phyloP scores from a whole-genome alignment of 2,797 vertebrate species.

The Macropus fuliginosus region DNA sequence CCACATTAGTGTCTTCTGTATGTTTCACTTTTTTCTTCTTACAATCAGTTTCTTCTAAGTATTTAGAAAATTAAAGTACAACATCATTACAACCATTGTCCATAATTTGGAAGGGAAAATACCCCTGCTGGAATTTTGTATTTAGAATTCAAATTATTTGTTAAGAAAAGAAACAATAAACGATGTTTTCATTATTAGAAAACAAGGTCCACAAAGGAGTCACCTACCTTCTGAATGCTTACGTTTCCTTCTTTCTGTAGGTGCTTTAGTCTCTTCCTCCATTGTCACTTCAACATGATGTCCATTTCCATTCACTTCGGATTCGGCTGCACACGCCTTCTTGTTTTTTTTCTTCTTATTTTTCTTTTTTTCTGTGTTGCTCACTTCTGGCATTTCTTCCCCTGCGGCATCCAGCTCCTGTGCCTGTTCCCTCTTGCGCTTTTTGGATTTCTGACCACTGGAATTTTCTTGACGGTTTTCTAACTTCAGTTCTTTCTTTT shows the following conservation, averaged over 20 bases:
- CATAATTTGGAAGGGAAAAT: background rate
- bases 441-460: constrained; percentile 80
- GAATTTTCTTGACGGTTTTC: constrained; percentile 74
- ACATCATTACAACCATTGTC: background rate
- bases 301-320: constrained; percentile 44
- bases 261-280: background rate
- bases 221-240: constrained; percentile 79
- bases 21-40: constrained; percentile 81
- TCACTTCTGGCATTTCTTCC: constrained; percentile 60
- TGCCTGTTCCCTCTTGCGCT: constrained; percentile 71
- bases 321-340: background rate
- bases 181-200: background rate
- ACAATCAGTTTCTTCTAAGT: constrained; percentile 80
- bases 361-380: constrained; percentile 41
- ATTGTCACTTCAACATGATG: background rate
- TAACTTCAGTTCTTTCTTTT: constrained; percentile 84
- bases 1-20: constrained; percentile 69
- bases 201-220: fast-evolving
- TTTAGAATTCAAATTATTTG: constrained; percentile 12
- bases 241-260: constrained; percentile 76
- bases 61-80: background rate
- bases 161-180: constrained; percentile 23
- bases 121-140: background rate
- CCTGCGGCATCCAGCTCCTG: constrained; percentile 71
- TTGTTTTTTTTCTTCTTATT: constrained; percentile 80